Conservation (phyloP, 2,113 vertebrate species). For the Lagopus leucura region DNA sequence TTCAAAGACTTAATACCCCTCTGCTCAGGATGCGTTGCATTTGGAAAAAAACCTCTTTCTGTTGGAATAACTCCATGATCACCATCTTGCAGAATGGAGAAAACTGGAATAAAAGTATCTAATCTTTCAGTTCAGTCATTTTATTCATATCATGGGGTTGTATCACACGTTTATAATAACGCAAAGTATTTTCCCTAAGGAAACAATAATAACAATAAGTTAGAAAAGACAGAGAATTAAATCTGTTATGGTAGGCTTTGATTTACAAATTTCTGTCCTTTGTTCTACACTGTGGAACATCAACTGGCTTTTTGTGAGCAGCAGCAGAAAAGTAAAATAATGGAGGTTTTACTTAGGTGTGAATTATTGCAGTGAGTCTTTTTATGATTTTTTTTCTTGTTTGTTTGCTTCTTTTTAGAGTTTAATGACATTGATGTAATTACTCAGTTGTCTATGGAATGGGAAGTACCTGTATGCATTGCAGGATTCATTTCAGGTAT, state of each 20-base stretch:
- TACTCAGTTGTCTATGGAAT: not conserved
- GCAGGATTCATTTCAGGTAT: not conserved
- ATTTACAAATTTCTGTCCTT: not conserved
- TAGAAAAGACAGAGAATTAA: constrained; percentile 14
- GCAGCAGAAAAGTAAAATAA: not conserved
- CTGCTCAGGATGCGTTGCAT: not conserved
- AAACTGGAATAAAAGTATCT: not conserved
- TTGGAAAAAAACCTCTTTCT: not conserved
- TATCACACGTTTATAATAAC: not conserved
- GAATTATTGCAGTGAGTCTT: not conserved
- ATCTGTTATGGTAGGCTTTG: not conserved
- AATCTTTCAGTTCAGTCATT: not conserved
- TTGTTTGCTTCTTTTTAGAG: not conserved
- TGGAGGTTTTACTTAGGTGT: not conserved
- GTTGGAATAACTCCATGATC: not conserved
- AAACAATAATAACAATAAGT: not conserved
- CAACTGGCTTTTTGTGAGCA: not conserved
- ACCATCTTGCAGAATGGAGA: not conserved
- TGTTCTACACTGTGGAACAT: not conserved
- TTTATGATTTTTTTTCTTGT: not conserved
- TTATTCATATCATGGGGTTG: not conserved
- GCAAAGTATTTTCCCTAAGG: constrained; percentile 10
- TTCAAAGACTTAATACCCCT: not conserved
- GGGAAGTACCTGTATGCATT: not conserved
- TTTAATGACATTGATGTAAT: not conserved